These are phyloP conservation scores for Blastomussa wellsi DNA, from an alignment of 92 coral and sea anemone genomes.

Conservation along the genomic window DNA sequence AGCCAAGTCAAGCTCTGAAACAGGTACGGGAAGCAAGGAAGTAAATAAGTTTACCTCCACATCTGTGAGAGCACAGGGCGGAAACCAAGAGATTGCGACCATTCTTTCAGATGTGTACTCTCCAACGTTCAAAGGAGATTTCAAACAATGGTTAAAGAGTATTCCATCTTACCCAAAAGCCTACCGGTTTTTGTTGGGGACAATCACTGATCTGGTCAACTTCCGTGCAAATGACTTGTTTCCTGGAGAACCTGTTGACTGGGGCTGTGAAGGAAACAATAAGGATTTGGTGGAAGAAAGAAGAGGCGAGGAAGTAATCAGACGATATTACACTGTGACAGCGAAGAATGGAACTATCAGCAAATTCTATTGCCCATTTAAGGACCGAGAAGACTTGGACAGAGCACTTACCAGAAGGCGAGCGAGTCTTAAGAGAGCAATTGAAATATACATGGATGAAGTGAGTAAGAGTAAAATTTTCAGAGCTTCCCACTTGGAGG, in stretches of 20 bases:
- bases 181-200: conserved; percentile 33
- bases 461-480: not conserved
- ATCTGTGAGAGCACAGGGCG: not conserved
- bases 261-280: conserved; percentile 51
- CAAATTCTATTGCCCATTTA: not conserved
- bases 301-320: not conserved
- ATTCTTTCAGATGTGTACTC: not conserved
- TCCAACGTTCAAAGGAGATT: not conserved
- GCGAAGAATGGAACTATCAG: not conserved
- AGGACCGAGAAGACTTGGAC: not conserved
- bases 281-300: not conserved
- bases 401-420: not conserved
- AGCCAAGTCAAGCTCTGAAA: conserved; percentile 18
- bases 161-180: conserved; percentile 53
- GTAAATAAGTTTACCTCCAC: not conserved
- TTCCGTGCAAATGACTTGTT: conserved; percentile 51
- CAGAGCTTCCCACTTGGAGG: no score
- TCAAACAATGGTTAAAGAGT: conserved; percentile 44
- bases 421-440: not conserved
- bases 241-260: conserved; percentile 38
- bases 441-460: not conserved
- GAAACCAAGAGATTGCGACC: not conserved
- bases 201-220: conserved; percentile 21
- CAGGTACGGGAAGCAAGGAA: not conserved
- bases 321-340: not conserved